Evolutionary conservation across 2,888 invertebrate species (phyloP), one percentile per base, ranked within the genome.

Genomic region (Brenthis ino): DNA sequence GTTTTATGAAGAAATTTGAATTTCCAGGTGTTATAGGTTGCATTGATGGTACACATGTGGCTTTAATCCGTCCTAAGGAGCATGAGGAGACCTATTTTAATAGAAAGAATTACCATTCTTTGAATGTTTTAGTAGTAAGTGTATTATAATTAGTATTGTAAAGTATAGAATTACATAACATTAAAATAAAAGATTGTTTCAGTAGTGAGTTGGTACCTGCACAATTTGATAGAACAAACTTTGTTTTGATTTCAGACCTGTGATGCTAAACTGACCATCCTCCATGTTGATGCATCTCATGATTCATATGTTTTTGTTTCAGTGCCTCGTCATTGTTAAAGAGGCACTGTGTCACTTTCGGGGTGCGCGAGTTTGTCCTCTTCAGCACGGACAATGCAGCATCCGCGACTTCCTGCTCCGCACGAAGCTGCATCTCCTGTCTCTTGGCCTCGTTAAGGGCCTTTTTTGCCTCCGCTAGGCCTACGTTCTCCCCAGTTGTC

Each of bases 71-170:
- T n/a, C 60, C 60, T 14, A 13, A 8, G 3, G 60, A 20, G 5
- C 50, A 60, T 28, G 60, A 60, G 11, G 60, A 60, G 24, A 47
- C 13, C 2, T 60, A 47, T 43, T 60, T 43, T 24, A 60, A 60
- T 13, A 60, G 60, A 16, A 60, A 60, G 16, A 37, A 48, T 47
- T 60, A 60, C 16, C 60, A 60, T 43, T 60, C 60, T 50, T 13
- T 50, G 50, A 20, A 20, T 20, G 20, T 20, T 20, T 20, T 20
- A 20, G 1, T 20, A 20, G 20, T 20, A 20, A 20, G 13, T 50
- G n/a, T 50, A 13, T 6, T 50, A n/a, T 13, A 50, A 13, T 50
- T 13, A n/a, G 5, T 5, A 50, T 13, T 5, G 13, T 50, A 12
- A 50, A n/a, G n/a, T 50, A 50, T 6, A 50, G 50, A 3, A 50